A percentile compares a stretch with the other conserved stretches of the same genome.
phyloP scores from a whole-genome alignment of 2,113 vertebrate genomes.

The Scatophagus argus region DNA sequence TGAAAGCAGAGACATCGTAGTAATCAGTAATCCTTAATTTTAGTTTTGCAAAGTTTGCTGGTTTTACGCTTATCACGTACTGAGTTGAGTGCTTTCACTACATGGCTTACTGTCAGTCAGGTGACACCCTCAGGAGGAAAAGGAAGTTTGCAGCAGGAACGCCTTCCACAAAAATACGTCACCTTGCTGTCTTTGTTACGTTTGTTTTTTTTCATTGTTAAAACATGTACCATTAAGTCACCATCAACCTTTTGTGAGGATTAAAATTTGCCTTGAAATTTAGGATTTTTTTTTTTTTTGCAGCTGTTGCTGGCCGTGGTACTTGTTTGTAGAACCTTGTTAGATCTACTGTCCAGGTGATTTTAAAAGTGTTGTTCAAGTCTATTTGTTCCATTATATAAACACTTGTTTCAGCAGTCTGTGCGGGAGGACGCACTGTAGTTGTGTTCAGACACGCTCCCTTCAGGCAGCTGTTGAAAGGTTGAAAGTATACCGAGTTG shows the following conservation, averaged over 20 bases:
- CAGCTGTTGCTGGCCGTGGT: slow-evolving; percentile 16
- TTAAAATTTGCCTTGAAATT: slow-evolving; percentile 48
- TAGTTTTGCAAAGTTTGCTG: background rate
- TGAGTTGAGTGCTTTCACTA: slow-evolving; percentile 3
- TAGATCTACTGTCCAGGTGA: slow-evolving; percentile 47
- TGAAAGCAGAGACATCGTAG: too few relatives aligned
- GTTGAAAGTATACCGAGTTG: background rate
- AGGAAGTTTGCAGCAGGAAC: slow-evolving; percentile 8
- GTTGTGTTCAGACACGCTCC: background rate
- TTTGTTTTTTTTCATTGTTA: background rate
- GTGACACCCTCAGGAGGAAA: background rate
- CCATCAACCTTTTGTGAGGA: slow-evolving; percentile 21
- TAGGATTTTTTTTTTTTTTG: slow-evolving; percentile 39
- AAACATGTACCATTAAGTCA: too few relatives aligned
- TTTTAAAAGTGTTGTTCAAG: slow-evolving; percentile 28
- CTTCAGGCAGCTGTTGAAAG: slow-evolving; percentile 20
- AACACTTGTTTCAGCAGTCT: slow-evolving; percentile 33
- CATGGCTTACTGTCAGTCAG: background rate
- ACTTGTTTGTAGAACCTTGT: slow-evolving; percentile 57
- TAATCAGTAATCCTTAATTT: background rate
- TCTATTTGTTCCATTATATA: background rate
- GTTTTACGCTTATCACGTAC: background rate
- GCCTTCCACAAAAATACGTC: background rate
- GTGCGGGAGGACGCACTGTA: slow-evolving; percentile 14
- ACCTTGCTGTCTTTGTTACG: background rate